These are phyloP conservation scores for Antigone vipio DNA, from an alignment of 2,113 vertebrate genomes.

Conservation along the genomic window DNA sequence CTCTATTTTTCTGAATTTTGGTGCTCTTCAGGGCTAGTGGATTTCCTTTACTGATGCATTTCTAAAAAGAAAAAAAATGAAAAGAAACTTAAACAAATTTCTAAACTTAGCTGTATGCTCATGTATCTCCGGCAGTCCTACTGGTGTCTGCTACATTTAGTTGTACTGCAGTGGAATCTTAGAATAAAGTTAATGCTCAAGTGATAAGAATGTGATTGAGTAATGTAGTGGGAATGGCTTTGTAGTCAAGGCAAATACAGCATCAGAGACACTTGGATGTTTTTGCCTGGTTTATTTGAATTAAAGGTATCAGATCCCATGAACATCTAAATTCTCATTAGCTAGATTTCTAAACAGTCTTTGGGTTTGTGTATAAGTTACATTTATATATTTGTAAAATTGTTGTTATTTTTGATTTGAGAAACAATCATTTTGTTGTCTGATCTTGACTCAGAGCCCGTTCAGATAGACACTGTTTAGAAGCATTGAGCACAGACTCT, in stretches of 20 bases:
- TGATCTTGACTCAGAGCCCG: neutral
- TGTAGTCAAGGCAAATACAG: neutral
- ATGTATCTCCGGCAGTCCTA: neutral
- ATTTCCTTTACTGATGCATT: neutral
- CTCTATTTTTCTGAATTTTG: neutral
- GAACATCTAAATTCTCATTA: neutral
- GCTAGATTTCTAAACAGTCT: neutral
- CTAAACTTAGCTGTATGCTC: neutral
- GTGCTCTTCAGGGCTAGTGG: neutral
- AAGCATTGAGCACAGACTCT: neutral
- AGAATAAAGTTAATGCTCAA: slow-evolving; percentile 16
- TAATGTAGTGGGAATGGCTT: neutral
- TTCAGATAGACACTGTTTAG: neutral
- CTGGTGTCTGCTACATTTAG: neutral
- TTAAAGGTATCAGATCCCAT: neutral
- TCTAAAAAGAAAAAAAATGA: neutral
- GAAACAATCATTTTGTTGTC: neutral
- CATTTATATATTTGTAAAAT: neutral
- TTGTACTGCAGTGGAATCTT: slow-evolving; percentile 3
- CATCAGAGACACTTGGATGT: neutral
- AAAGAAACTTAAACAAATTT: neutral
- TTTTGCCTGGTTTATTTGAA: neutral
- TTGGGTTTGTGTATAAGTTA: neutral
- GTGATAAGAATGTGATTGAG: slow-evolving; percentile 31
- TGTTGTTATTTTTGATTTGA: neutral